phyloP scores from a whole-genome alignment of 2,797 vertebrate species.

The Sebastes minor region DNA sequence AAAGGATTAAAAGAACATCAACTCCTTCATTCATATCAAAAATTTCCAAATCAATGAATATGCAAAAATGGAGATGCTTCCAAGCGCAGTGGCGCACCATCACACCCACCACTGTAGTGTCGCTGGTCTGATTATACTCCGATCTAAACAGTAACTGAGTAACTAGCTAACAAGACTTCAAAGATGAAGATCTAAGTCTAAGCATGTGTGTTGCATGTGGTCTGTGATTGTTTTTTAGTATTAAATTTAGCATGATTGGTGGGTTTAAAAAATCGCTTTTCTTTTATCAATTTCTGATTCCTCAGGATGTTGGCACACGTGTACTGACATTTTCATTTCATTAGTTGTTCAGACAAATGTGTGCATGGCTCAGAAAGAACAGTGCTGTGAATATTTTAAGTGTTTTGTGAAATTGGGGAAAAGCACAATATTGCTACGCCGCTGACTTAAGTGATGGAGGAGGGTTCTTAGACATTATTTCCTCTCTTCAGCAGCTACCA shows the following conservation, averaged over 20 bases:
- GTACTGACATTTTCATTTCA: not conserved
- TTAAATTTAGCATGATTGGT: not conserved
- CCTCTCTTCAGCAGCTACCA: conserved; percentile 13
- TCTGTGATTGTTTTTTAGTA: not conserved
- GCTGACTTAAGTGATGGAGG: conserved; percentile 10
- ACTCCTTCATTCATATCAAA: conserved; percentile 15
- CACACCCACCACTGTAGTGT: conserved; percentile 13
- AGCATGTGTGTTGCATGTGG: not conserved
- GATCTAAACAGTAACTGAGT: not conserved
- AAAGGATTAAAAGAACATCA: conserved; percentile 37
- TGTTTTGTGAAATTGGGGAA: not conserved
- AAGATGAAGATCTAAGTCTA: not conserved
- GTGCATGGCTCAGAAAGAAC: not conserved
- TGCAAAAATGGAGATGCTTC: conserved; percentile 18
- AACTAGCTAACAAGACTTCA: not conserved
- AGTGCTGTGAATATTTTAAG: conserved; percentile 12
- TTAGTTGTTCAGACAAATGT: not conserved
- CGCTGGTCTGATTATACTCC: conserved; percentile 2
- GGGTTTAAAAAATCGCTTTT: not conserved
- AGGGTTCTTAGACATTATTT: conserved; percentile 24
- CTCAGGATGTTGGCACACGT: not conserved
- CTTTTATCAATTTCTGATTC: conserved; percentile 7
- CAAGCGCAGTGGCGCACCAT: not conserved
- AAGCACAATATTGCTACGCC: not conserved
- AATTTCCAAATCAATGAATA: conserved; percentile 35